Evolutionary conservation across 2,113 vertebrate genomes (phyloP).

Genomic region (Xenopus tropicalis): UCB_Xtro_10.0 CM004450.2:115103501-115104000

Average conservation of each 20-base stretch:
- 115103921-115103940: conserved; percentile 50
- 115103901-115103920: not conserved
- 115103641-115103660: not conserved
- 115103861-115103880: not conserved
- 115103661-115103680: not conserved
- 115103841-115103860: not conserved
- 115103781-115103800: not conserved
- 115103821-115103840: not conserved
- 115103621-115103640: not conserved
- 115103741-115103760: not conserved
- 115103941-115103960: conserved; percentile 85
- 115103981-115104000: conserved; percentile 74
- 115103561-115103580: too few species aligned
- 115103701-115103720: not conserved
- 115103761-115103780: conserved; percentile 5
- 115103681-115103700: conserved; percentile 1
- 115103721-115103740: not conserved
- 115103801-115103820: not conserved
- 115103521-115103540: too few species aligned
- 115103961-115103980: conserved; percentile 70
- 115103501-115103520: too few species aligned
- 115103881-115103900: not conserved
- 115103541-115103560: too few species aligned
- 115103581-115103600: too few species aligned
- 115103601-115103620: too few species aligned